A percentile compares a stretch with the other conserved stretches of the same genome.
These are phyloP conservation scores for Hozukius guyotensis DNA, from an alignment of 2,797 vertebrate genomes.

Conservation along the genomic window DNA sequence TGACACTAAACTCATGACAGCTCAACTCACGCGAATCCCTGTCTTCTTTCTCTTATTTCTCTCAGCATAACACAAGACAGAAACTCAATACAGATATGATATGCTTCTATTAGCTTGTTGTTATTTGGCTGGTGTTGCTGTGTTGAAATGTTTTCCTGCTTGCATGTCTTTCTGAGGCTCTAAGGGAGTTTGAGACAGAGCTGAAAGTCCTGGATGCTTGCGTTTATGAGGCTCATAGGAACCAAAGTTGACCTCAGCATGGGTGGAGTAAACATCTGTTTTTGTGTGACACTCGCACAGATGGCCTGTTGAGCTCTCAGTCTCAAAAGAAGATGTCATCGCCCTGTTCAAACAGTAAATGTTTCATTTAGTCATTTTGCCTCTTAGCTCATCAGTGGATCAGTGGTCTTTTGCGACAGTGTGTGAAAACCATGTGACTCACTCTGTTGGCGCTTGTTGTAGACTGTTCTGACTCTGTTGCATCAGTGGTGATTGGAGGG, in stretches of 20 bases:
- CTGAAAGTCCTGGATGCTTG: conserved; percentile 24
- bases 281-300: conserved; percentile 48
- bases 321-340: conserved; percentile 51
- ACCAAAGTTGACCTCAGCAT: conserved; percentile 57
- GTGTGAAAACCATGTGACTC: conserved; percentile 29
- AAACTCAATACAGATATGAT: background rate
- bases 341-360: conserved; percentile 8
- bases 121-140: conserved; percentile 24
- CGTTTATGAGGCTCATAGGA: conserved; percentile 21
- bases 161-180: conserved; percentile 8
- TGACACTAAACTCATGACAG: background rate
- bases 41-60: background rate
- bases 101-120: conserved; percentile 17
- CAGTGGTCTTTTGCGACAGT: conserved; percentile 4
- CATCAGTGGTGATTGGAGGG: conserved; percentile 33
- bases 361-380: conserved; percentile 30
- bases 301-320: conserved; percentile 22
- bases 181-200: conserved; percentile 17
- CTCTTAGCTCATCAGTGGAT: conserved; percentile 16
- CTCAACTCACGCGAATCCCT: background rate
- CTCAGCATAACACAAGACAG: background rate
- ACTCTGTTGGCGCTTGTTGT: background rate
- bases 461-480: conserved; percentile 8
- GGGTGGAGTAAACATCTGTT: conserved; percentile 74
- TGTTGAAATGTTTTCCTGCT: conserved; percentile 29